These are phyloP conservation scores for Drosophila yooni DNA, from an alignment of 2,888 invertebrate species.

Conservation along the genomic window DNA sequence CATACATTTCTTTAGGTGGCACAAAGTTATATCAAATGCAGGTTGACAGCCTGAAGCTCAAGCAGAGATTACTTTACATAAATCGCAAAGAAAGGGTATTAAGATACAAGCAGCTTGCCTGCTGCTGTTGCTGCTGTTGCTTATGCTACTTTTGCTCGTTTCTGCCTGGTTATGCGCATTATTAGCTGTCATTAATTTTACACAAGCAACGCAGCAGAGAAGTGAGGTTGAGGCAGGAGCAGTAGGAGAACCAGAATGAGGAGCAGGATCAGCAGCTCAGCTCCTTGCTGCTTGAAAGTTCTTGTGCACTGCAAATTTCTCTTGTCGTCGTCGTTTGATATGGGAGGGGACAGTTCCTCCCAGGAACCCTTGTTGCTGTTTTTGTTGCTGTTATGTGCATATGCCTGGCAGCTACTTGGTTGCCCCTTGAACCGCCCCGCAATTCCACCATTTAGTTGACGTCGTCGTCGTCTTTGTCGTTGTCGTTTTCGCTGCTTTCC, in stretches of 20 bases:
- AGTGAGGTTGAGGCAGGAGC: background rate
- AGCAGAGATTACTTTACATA: background rate
- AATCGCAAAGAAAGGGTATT: slow-evolving; percentile 23
- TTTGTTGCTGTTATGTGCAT: slow-evolving; percentile 42
- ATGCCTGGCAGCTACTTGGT: slow-evolving; percentile 51
- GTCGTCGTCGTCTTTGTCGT: slow-evolving; percentile 29
- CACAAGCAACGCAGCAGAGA: slow-evolving; percentile 44
- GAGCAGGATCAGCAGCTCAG: slow-evolving; percentile 9
- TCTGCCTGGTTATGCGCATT: slow-evolving; percentile 77
- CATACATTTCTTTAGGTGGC: too few species aligned
- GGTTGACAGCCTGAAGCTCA: background rate
- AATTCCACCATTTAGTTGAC: slow-evolving; percentile 5
- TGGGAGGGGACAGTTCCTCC: background rate
- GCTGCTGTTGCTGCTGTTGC: slow-evolving; percentile 32
- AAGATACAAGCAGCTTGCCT: slow-evolving; percentile 20
- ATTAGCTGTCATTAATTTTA: slow-evolving; percentile 81
- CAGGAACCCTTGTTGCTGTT: slow-evolving; percentile 5
- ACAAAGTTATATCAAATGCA: background rate
- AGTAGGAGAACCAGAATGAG: background rate
- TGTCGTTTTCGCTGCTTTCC: slow-evolving; percentile 44
- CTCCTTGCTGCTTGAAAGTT: slow-evolving; percentile 42
- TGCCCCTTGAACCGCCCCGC: slow-evolving; percentile 8
- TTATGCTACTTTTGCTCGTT: slow-evolving; percentile 40
- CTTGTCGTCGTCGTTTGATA: slow-evolving; percentile 63
- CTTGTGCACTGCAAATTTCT: slow-evolving; percentile 68